Evolutionary conservation across 2,888 invertebrate species (phyloP), one percentile per base, ranked within the genome.

Genomic region (Pecten maximus): DNA sequence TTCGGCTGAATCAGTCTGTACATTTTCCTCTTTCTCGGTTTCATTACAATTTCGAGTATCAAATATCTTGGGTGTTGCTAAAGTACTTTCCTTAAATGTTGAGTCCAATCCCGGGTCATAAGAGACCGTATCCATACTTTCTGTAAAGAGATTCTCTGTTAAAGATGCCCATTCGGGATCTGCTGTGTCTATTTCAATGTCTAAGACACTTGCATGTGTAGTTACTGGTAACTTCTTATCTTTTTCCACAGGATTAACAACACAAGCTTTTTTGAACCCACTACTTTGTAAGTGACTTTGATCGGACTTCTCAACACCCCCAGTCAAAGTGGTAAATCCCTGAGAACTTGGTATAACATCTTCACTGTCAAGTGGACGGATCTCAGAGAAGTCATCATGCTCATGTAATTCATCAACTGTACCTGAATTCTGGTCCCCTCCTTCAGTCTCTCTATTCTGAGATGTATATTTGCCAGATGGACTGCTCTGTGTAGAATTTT

Each of bases 341-440:
- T 88, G 88, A 15, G 48, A 44, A 6, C 87, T 40, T 89, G 40
- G 35, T 40, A 35, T 44, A 44, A 40, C 88, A 40, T 87, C 88
- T 35, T 40, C 90, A 87, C 89, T 89, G 39, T 93, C 94, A 15
- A 94, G 89, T 35, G 94, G 94, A 87, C 91, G 93, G 23, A 94
- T 91, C 28, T 92, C 93, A 23, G 94, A 94, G 87, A 94, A 94
- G 89, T 94, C 94, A 90, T 94, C 94, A 92, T 94, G 93, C 48
- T 91, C 93, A 89, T 94, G 93, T 10, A 50, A 39, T 50, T 60
- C 35, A 48, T 40, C 90, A 2, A 39, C 40, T 15, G n/a, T 50
- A 28, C 60, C 35, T 60, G 87, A 12, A 28, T n/a, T 19, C 28
- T 87, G 39, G n/a, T 44, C 19, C 50, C 74, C 44, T 40, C 90